phyloP scores from a whole-genome alignment of 2,888 invertebrate genomes.

The Physocephala rufipes region DNA sequence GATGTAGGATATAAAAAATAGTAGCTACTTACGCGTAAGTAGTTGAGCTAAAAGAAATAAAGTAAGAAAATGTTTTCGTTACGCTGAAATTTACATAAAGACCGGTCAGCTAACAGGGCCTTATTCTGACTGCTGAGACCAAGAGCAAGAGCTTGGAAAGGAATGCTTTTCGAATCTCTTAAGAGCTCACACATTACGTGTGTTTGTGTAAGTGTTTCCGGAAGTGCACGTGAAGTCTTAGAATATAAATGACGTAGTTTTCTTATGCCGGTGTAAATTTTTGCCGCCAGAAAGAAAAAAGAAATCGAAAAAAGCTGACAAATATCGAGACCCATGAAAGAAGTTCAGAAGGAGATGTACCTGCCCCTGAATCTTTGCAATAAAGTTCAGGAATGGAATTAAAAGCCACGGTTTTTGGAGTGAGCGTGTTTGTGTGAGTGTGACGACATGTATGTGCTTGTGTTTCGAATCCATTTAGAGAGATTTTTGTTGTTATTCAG shows the following conservation, averaged over 20 bases:
- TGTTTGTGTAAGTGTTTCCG: conserved; percentile 24
- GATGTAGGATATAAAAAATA: too few species aligned
- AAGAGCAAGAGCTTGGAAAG: too few species aligned
- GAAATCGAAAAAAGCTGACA: conserved; percentile 15
- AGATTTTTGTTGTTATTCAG: too few species aligned
- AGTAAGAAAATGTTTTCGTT: conserved; percentile 16
- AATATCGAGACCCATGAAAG: conserved; percentile 10
- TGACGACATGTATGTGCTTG: too few species aligned
- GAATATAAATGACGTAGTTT: not conserved
- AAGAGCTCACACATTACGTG: conserved; percentile 19
- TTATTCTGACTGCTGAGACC: too few species aligned
- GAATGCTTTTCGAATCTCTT: conserved; percentile 8
- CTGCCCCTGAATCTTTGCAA: not conserved
- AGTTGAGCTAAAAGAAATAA: not conserved
- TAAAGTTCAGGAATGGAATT: not conserved
- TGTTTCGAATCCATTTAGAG: too few species aligned
- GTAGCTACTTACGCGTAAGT: too few species aligned
- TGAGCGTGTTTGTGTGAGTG: not conserved
- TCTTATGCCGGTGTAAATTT: not conserved
- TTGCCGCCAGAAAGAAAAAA: not conserved
- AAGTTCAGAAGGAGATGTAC: not conserved
- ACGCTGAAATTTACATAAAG: not conserved
- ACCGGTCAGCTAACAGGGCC: too few species aligned
- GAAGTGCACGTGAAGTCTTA: conserved; percentile 12
- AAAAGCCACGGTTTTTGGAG: not conserved